Base-by-base conservation (phyloP, 1,140 invertebrate genomes). In the Nephotettix cincticeps region DNA sequence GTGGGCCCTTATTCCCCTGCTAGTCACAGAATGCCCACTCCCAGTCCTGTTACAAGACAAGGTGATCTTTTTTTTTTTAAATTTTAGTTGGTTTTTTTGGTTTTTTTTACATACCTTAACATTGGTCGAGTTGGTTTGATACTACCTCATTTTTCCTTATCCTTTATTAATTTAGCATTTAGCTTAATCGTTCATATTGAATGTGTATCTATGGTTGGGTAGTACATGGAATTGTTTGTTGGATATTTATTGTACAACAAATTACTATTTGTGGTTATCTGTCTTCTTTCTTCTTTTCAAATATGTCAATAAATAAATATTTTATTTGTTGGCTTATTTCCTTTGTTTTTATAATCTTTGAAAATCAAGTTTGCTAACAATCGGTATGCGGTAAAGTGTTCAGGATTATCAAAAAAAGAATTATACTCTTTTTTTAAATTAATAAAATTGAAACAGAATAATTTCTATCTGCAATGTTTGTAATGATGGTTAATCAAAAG, bases 1-100 rank as follows among this genome's bases (percentile, higher is more conserved):
- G 79, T 81, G 78, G 82, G 82, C 74, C 81, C 82, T 76, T 83
- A 83, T 78, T 83, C 82, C 74, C 82, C 82, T 67, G 82, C 82
- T 76, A 82, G 81, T 76, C 82, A 82, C 78, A 68, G 75, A 75
- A 75, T 76, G 75, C 75, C 75, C 69, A 76, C 75, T 71, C 75
- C 75, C 65, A 76, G 75, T 76, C 75, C 75, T 70, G 75, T 76
- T 71, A 75, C 75, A 71, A 70, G 75, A 75, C 75, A 76, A 76
- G 75, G 75, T 76, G 74, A 75, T 69, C 73, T 45, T 68, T 68
- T 68, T 51, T 45, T n/a, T n/a, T 68, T 51, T 30, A 64, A 32
- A 36, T 58, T 61, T 70, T 68, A 28, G 23, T 43, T 40, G 51
- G 23, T 54, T 64, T 71, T 68, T 67, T 30, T 67, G 6, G 47